A percentile compares a stretch with the other conserved stretches of the same genome.
Evolutionary conservation across 2,113 vertebrate genomes (phyloP).

Genomic region (Alaudala cheleensis): DNA sequence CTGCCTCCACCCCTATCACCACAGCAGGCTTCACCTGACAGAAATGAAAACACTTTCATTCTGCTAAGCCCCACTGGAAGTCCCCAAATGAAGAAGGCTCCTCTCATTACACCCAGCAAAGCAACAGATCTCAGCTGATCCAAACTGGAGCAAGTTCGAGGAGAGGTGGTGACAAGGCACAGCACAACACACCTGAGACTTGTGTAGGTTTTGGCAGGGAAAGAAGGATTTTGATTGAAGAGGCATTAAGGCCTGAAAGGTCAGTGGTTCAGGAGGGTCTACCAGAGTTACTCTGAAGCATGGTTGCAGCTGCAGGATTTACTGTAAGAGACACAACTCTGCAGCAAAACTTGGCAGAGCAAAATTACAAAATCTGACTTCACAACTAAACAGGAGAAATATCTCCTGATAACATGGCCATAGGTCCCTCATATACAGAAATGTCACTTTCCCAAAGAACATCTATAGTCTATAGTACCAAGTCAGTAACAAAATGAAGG

Average conservation of each 20-base stretch:
- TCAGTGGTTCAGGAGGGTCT: background rate
- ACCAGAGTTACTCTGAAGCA: background rate
- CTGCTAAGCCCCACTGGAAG: background rate
- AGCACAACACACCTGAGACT: background rate
- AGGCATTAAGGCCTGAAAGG: background rate
- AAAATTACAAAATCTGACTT: background rate
- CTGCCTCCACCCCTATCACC: background rate
- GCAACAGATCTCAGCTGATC: background rate
- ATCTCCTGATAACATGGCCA: background rate
- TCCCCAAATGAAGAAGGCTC: background rate
- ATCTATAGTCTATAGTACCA: background rate
- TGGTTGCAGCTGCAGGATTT: background rate
- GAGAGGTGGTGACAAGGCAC: background rate
- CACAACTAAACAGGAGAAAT: background rate
- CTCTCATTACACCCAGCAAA: background rate
- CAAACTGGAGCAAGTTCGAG: background rate
- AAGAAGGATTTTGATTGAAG: background rate
- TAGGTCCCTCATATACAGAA: background rate
- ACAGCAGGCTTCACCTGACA: background rate
- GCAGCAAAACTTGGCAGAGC: background rate
- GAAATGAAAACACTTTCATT: background rate
- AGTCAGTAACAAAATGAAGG: background rate
- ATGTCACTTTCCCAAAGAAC: background rate
- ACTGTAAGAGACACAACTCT: background rate
- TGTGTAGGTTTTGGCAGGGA: background rate